Conservation (phyloP, 2,888 invertebrate species). For the Eupithecia inturbata region DNA sequence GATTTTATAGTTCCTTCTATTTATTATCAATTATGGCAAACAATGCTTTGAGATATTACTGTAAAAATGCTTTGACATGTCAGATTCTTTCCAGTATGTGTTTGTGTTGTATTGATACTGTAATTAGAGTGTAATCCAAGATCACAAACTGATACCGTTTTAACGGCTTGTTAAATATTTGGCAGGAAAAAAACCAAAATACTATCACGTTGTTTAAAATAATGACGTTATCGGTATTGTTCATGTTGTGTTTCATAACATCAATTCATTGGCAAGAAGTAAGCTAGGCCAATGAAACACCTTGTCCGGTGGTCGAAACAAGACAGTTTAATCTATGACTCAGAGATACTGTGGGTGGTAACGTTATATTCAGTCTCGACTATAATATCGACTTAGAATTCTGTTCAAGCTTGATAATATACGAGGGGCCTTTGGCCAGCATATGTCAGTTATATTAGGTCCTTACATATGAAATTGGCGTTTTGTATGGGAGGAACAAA, state of each 20-base stretch:
- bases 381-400: constrained; percentile 41
- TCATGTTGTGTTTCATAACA: constrained; percentile 34
- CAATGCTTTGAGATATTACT: neutral
- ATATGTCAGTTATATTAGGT: constrained; percentile 8
- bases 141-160: neutral
- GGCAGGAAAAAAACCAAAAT: neutral
- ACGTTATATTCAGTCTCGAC: constrained; percentile 10
- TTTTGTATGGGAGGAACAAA: too few species aligned
- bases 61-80: neutral
- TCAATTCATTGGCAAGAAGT: constrained; percentile 45
- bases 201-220: neutral
- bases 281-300: constrained; percentile 21
- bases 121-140: neutral
- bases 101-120: neutral
- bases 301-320: constrained; percentile 41
- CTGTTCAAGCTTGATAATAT: constrained; percentile 45
- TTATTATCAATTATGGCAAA: constrained; percentile 15
- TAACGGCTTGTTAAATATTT: neutral
- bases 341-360: constrained; percentile 52
- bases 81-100: neutral
- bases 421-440: neutral
- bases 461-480: too few species aligned
- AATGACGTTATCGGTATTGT: constrained; percentile 13
- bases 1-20: constrained; percentile 45
- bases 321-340: constrained; percentile 43